These are phyloP conservation scores for Cephus runcator DNA, from an alignment of 2,888 invertebrate genomes.

Conservation along the genomic window DNA sequence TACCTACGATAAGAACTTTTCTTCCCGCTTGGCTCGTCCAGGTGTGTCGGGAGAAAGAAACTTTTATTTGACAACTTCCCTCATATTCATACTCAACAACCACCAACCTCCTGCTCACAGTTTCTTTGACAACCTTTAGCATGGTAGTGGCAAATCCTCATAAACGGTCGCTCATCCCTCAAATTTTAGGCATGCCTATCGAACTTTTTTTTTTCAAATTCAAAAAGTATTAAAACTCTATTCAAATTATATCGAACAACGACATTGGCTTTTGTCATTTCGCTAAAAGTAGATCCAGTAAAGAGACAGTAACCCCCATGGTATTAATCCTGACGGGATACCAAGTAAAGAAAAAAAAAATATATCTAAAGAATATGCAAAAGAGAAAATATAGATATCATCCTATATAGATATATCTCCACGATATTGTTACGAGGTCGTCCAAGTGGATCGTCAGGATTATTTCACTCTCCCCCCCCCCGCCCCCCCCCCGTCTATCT, in stretches of 20 bases:
- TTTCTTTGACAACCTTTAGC: background rate
- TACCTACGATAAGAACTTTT: slow-evolving; percentile 40
- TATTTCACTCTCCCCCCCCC: slow-evolving; percentile 17
- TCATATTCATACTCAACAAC: slow-evolving; percentile 20
- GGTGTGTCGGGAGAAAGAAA: slow-evolving; percentile 21
- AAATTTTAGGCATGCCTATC: background rate
- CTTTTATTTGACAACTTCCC: slow-evolving; percentile 22
- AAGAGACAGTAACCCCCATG: background rate
- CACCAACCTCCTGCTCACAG: background rate
- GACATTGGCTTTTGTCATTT: background rate
- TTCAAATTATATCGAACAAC: background rate
- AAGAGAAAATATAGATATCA: background rate
- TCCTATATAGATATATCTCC: background rate
- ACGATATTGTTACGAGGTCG: background rate
- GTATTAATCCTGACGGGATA: background rate
- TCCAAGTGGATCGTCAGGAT: slow-evolving; percentile 18
- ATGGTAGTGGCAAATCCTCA: background rate
- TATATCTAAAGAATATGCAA: background rate
- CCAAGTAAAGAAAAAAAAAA: background rate
- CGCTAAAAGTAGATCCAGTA: background rate
- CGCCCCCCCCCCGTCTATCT: background rate
- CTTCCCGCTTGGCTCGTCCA: background rate
- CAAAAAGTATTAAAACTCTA: background rate
- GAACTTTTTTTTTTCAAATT: background rate
- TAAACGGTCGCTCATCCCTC: background rate